Evolutionary conservation across 2,888 invertebrate genomes (phyloP), one percentile per base, ranked within the genome.

Genomic region (Eurois occulta): DNA sequence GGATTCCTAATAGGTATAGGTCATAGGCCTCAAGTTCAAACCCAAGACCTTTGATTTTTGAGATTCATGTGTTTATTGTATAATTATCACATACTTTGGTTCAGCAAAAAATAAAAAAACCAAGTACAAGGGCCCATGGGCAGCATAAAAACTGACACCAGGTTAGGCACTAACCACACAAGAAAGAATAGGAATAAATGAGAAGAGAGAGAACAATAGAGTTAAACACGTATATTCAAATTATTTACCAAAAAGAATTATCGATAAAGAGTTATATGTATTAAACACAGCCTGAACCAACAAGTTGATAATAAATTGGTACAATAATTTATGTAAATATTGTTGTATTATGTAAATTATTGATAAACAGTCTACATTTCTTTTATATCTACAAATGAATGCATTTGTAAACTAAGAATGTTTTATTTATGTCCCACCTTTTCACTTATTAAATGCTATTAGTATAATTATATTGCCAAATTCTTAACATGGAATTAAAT

Each of bases 281-380:
- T 60, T 48, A 16, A 74, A n/a, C 21, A 35, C 18, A 32, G 55
- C 28, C 41, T 78, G 76, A 82, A 66, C 35, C n/a, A 78, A 78
- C 60, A 68, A 81, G 13, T 41, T 65, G 32, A 58, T 58, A 81
- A 77, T 32, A 41, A 46, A 81, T 82, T 41, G n/a, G 16, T 18
- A 75, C 32, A 58, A 5, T 65, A 24, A 65, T 75, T 48, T 58
- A 35, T n/a, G 58, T 73, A 70, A 28, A 41, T n/a, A 55, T 55
- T 55, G n/a, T n/a, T n/a, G 55, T 55, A n/a, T 2, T 55, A 55
- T 13, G 13, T 55, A 28, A 55, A 55, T 55, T 6, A 55, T n/a
- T n/a, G 13, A n/a, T 10, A 7, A 24, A 32, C n/a, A 13, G 35
- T 65, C 70, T 35, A 46, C 18, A 24, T 70, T 77, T 69, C 18